Base-by-base conservation (phyloP, 2,113 vertebrate genomes). In the Turdus rufiventris region DNA sequence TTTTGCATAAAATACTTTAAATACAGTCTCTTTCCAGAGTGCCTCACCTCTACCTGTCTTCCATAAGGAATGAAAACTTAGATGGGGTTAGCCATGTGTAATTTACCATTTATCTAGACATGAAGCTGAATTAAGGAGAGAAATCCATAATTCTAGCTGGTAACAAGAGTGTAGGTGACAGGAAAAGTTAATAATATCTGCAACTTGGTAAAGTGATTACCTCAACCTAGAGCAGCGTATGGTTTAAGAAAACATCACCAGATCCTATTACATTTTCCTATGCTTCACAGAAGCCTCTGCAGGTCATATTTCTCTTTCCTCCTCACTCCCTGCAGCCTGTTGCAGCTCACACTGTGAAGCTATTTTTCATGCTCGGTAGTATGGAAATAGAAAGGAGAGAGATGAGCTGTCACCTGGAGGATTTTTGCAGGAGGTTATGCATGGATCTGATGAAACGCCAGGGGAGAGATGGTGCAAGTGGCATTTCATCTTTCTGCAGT, bases 401-500 rank as follows among this genome's bases (percentile, higher is more conserved):
- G 20, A 36, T 38, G 62, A 94, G 81, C 62, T 42, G 5, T 56
- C 72, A 70, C 29, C 73, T 48, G 47, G 36, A n/a, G 89, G 62
- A 18, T 13, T 83, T 71, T 47, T 84, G 43, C 34, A 33, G 78
- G 31, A n/a, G 5, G 3, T 63, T 68, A 26, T 0, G 0, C 0
- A 0, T 67, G 50, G 60, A 40, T 71, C 81, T 89, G 71, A 45
- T 10, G 40, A 33, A 60, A 78, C 60, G n/a, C 34, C 62, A 56
- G 47, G 42, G 45, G 28, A 76, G 54, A 83, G 67, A 61, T 63
- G 1, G 3, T 40, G 38, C n/a, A 47, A 89, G 12, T 67, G 62
- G 48, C 38, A n/a, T 26, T 45, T 72, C 6, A 82, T 86, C 63
- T 50, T 57, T 31, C 45, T 50, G 58, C 56, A 33, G 28, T 3